Evolutionary conservation across 2,797 vertebrate genomes (phyloP), one percentile per base, ranked within the genome.

Genomic region (Lindbergichthys nudifrons): DNA sequence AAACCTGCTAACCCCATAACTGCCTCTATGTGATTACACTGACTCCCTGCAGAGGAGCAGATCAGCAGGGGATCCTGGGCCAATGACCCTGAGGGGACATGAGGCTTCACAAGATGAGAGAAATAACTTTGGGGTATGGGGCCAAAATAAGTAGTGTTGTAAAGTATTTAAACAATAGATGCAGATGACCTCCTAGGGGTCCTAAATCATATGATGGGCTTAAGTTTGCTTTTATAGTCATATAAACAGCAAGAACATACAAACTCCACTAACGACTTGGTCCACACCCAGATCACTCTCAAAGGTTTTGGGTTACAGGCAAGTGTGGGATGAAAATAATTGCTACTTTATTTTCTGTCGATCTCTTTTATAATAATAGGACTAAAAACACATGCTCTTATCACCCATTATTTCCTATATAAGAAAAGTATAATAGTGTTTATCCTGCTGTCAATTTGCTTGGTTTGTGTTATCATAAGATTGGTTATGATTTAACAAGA

Each of bases 51-150:
- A 82, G 87, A 74, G 79, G 77, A 67, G 39, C 47, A 42, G 75
- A 58, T 62, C 82, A 83, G 86, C 85, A 82, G 89, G 86, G 82
- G 82, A 76, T 57, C 78, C 78, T 51, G 3, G 56, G 74, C 84
- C 71, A 68, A 19, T 68, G 75, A 85, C 86, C 92, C 92, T 65
- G 74, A 85, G 90, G 93, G 88, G 80, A 88, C 83, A 74, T 73
- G 70, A 72, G 71, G 51, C 82, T 81, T 71, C 77, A 81, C 71
- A 79, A 88, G 87, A 90, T 87, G 75, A 89, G 75, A 84, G 75
- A 81, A 92, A 89, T 87, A 90, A 90, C 87, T 88, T 84, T 86
- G 53, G 81, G 83, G 75, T 70, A 79, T 80, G 84, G 85, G 83
- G 87, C 36, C 72, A 75, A 79, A 90, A 87, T 84, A 90, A 85